A percentile compares a stretch with the other conserved stretches of the same genome.
Evolutionary conservation across 2,113 vertebrate species (phyloP).

Genomic region (Sinocyclocheilus grahami): DNA sequence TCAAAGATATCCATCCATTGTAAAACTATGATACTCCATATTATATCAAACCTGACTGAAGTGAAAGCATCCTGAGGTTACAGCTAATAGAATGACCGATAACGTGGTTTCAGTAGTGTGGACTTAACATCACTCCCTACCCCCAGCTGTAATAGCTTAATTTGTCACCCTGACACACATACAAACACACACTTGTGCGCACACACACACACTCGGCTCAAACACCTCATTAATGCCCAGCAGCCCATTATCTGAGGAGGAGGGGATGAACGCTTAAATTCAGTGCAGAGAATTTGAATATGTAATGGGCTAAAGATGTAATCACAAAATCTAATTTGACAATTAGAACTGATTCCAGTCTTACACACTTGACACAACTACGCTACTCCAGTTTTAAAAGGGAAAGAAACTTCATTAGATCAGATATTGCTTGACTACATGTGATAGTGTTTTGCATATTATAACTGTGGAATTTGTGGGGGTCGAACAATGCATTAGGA

Average conservation of each 20-base stretch:
- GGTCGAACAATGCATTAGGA: constrained; percentile 22
- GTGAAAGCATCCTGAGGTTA: constrained; percentile 19
- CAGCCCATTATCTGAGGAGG: constrained; percentile 67
- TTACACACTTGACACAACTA: constrained; percentile 64
- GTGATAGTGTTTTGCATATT: constrained; percentile 12
- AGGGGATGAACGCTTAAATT: constrained; percentile 64
- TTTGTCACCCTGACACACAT: constrained; percentile 67
- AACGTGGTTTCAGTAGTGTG: constrained; percentile 9
- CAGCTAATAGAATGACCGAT: constrained; percentile 22
- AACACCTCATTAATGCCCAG: constrained; percentile 77
- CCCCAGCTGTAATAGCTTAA: constrained; percentile 70
- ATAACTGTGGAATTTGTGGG: constrained; percentile 33
- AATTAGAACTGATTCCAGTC: constrained; percentile 71
- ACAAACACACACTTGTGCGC: no score
- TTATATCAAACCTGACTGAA: background rate
- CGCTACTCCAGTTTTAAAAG: constrained; percentile 37
- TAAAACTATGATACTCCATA: background rate
- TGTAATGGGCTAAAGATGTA: constrained; percentile 74
- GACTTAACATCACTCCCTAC: constrained; percentile 63
- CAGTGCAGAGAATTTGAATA: constrained; percentile 76
- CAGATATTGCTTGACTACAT: constrained; percentile 3
- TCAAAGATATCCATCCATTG: background rate
- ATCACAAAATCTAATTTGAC: constrained; percentile 71
- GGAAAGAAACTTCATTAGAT: constrained; percentile 10
- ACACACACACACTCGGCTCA: constrained; percentile 59